phyloP scores from a whole-genome alignment of 2,888 invertebrate genomes.

The Argynnis bischoffii region DNA sequence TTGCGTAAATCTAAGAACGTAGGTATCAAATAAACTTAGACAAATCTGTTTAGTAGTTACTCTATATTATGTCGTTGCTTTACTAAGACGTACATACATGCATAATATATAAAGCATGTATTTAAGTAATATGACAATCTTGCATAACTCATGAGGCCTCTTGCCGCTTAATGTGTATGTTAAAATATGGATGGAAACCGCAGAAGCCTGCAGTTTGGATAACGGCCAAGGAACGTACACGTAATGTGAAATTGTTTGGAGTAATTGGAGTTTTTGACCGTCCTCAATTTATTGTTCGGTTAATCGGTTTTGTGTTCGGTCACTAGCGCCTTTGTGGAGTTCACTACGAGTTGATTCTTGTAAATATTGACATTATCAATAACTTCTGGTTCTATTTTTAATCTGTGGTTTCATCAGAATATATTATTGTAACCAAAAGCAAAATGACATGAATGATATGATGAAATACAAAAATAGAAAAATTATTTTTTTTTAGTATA shows the following conservation, averaged over 20 bases:
- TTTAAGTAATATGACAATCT: conserved; percentile 22
- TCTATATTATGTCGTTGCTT: not conserved
- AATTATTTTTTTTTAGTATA: too few relatives aligned
- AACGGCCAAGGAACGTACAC: conserved; percentile 35
- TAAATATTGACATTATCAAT: too few relatives aligned
- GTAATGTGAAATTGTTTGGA: conserved; percentile 17
- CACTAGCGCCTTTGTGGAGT: not conserved
- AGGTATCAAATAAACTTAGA: too few relatives aligned
- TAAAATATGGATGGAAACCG: conserved; percentile 42
- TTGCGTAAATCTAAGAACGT: too few relatives aligned
- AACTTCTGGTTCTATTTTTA: too few relatives aligned
- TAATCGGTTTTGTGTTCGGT: not conserved
- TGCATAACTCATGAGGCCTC: conserved; percentile 20
- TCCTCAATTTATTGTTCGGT: conserved; percentile 9
- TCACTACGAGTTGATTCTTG: not conserved
- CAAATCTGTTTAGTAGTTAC: not conserved
- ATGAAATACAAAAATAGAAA: too few relatives aligned
- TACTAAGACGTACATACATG: not conserved
- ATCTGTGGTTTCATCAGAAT: too few relatives aligned
- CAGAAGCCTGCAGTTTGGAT: conserved; percentile 42
- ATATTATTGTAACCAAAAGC: too few relatives aligned
- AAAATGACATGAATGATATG: too few relatives aligned
- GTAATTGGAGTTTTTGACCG: conserved; percentile 24
- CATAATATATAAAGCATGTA: not conserved
- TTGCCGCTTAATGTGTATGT: conserved; percentile 30